Evolutionary conservation across 2,888 invertebrate species (phyloP), one percentile per base, ranked within the genome.

Genomic region (Synergus gifuensis): DNA sequence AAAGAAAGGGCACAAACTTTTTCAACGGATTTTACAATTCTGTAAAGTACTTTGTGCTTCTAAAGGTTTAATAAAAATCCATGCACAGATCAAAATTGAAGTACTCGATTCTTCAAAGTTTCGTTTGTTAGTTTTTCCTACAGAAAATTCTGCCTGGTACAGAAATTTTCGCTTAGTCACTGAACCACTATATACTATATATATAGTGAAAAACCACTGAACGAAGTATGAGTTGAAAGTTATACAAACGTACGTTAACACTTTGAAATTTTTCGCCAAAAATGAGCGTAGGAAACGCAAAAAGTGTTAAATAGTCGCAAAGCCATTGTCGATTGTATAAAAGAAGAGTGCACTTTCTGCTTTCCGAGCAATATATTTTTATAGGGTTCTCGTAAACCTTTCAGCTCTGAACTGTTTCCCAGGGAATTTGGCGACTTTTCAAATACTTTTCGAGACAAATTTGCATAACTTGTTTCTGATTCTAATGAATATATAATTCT

Each of bases 361-460:
- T 49, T 69, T 69, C 49, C 69, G 28, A 9, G 49, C 69, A 28
- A 69, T 69, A 69, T 69, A 69, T 69, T 69, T 69, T 69, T 69
- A 69, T 49, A 49, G 69, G 46, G 69, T 49, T 69, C 46, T 44
- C 69, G 49, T 69, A 69, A 69, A 69, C 46, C 69, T 69, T 46
- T 69, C 69, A 69, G 49, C 46, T 69, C 46, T 28, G 8, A 28
- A 49, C 28, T 69, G 49, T 69, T 49, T 49, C 22, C 16, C 69
- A 9, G 46, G 69, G 49, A 69, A 69, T 69, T 46, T 69, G 69
- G 69, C 69, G 69, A 49, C 16, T 46, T 69, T 69, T 46, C 69
- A 69, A 69, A 69, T 69, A 69, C 49, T 69, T 69, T 69, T 49
- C 28, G 49, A 69, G 28, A 22, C 16, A 46, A 69, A 69, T 69